Evolutionary conservation across 2,888 invertebrate genomes (phyloP), one percentile per base, ranked within the genome.

Genomic region (Ferdinandea cuprea): DNA sequence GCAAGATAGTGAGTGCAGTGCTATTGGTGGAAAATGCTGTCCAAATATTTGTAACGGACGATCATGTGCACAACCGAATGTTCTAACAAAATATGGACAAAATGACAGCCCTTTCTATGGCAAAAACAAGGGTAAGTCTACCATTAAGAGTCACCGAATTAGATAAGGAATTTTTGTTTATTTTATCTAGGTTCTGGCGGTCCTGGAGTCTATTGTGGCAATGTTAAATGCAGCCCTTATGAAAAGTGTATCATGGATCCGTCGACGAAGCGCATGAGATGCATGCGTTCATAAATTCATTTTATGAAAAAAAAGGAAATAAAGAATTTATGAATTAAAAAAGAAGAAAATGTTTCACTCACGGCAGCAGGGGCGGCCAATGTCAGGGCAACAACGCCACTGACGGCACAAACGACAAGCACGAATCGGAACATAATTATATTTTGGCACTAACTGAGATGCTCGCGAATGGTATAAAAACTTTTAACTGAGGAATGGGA

Each of bases 211-310:
- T 94, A 93, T 87, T 95, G 95, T 87, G 94, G 93, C 86, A 95
- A 95, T 87, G 92, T 93, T 11, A 95, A 94, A 89, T 95, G 95
- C 87, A 92, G 92, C 86, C 88, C 93, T 0, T 93, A 92, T 83
- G 94, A 95, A 88, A 94, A 94, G 79, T 95, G 95, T 89, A 93
- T 93, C 87, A 90, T 92, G 85, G 95, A 95, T 87, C 92, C 93
- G 13, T 86, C 89, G 59, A 94, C 94, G 30, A 95, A 94, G 88
- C 92, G 94, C 21, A 92, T 93, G 87, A 94, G 93, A 89, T 95
- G 95, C 87, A 93, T 93, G 83, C 91, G 95, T 32, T 87, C 92
- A 85, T 93, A 91, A 90, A 85, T 25, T 42, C 8, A 1, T 42
- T 19, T 17, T 42, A 19, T 19, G 17, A 0, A 17, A 19, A 42